Evolutionary conservation across 1,140 invertebrate species (phyloP).

Genomic region (Anastatus disparis): DNA sequence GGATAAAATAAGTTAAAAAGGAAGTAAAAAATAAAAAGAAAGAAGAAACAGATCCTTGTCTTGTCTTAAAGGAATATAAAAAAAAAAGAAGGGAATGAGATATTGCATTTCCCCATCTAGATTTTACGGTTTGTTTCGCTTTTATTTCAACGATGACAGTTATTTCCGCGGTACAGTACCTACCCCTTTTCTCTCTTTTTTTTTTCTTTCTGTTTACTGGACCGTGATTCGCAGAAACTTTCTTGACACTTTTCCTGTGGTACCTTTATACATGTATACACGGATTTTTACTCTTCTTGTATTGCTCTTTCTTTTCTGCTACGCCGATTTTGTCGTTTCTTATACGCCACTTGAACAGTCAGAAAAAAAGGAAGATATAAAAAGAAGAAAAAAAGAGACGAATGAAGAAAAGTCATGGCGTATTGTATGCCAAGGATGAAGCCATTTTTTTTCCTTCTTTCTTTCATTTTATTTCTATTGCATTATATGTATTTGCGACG

Average conservation of each 20-base stretch:
- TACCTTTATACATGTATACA: too few relatives aligned
- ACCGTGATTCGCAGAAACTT: conserved; percentile 26
- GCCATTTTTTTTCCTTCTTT: background rate
- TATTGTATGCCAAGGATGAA: background rate
- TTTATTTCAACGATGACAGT: conserved; percentile 47
- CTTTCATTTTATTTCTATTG: too few relatives aligned
- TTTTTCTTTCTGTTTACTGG: conserved; percentile 26
- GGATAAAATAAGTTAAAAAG: conserved; percentile 46
- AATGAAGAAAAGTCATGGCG: background rate
- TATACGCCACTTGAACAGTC: background rate
- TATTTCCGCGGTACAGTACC: too few relatives aligned
- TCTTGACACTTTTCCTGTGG: conserved; percentile 28
- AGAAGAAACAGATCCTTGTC: background rate
- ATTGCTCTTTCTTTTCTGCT: background rate
- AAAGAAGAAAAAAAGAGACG: too few relatives aligned
- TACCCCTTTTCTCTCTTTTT: conserved; percentile 30
- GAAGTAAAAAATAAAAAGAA: background rate
- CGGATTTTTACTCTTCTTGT: too few relatives aligned
- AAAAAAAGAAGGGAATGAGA: conserved; percentile 40
- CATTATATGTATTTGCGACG: too few relatives aligned
- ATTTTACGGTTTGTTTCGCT: conserved; percentile 63
- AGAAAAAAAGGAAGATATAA: too few relatives aligned
- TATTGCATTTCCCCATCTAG: conserved; percentile 58
- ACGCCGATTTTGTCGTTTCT: background rate
- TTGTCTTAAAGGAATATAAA: too few relatives aligned